phyloP scores from a whole-genome alignment of 2,888 invertebrate species.

The Merodon equestris region DNA sequence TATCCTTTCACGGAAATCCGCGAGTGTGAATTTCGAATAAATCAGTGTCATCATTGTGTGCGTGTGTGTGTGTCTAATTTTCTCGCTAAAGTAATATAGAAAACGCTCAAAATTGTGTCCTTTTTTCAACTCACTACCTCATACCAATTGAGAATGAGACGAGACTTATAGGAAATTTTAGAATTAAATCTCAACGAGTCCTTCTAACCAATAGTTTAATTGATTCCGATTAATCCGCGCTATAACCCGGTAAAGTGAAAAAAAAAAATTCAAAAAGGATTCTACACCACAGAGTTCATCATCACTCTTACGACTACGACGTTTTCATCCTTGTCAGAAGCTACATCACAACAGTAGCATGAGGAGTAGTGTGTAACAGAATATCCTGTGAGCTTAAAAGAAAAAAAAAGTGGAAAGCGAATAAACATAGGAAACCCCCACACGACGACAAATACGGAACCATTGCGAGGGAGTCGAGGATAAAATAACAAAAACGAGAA shows the following conservation, averaged over 20 bases:
- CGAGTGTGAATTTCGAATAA: not conserved
- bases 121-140: no score
- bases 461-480: slow-evolving; percentile 33
- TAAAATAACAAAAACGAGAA: slow-evolving; percentile 33
- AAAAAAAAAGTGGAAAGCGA: slow-evolving; percentile 54
- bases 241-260: slow-evolving; percentile 34
- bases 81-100: no score
- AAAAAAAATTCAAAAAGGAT: slow-evolving; percentile 20
- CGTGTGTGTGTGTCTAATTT: slow-evolving; percentile 2
- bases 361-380: slow-evolving; percentile 43
- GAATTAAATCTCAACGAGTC: not conserved
- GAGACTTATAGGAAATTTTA: no score
- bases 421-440: slow-evolving; percentile 62
- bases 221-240: slow-evolving; percentile 38
- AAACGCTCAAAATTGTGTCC: no score
- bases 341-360: slow-evolving; percentile 9
- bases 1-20: not conserved
- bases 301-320: slow-evolving; percentile 8
- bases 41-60: not conserved
- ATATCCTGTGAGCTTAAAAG: slow-evolving; percentile 64
- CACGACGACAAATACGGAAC: slow-evolving; percentile 56
- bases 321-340: slow-evolving; percentile 42
- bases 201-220: slow-evolving; percentile 23
- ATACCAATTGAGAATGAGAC: no score
- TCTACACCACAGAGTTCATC: slow-evolving; percentile 39